Evolutionary conservation across 2,797 vertebrate genomes (phyloP).

Genomic region (Pipistrellus kuhlii): DNA sequence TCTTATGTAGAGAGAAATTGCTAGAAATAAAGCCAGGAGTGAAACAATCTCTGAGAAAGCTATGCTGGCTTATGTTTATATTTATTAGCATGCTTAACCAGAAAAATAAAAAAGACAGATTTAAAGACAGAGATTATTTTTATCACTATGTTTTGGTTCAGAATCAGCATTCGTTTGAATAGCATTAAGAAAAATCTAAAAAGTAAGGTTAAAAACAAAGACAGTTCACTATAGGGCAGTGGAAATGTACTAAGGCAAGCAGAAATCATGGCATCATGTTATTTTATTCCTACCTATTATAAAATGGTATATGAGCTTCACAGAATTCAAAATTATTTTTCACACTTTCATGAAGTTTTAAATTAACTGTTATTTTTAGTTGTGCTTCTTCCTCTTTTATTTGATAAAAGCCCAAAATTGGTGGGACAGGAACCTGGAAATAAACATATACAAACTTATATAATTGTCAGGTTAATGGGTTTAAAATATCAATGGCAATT

Average conservation of each 20-base stretch:
- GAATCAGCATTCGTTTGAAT: slow-evolving; percentile 53
- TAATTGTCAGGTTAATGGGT: slow-evolving; percentile 64
- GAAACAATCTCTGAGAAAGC: slow-evolving; percentile 3
- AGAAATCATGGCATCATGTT: slow-evolving; percentile 40
- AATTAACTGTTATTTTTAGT: slow-evolving; percentile 90
- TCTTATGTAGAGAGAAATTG: background rate
- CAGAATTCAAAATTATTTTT: slow-evolving; percentile 97
- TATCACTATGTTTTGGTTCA: slow-evolving; percentile 31
- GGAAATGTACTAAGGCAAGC: background rate
- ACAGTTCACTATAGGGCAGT: slow-evolving; percentile 19
- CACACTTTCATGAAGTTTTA: slow-evolving; percentile 97
- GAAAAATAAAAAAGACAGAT: slow-evolving; percentile 14
- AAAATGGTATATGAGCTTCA: slow-evolving; percentile 95
- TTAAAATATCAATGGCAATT: slow-evolving; percentile 26
- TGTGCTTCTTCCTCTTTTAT: slow-evolving; percentile 90
- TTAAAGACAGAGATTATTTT: slow-evolving; percentile 39
- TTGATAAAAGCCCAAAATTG: slow-evolving; percentile 95
- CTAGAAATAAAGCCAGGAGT: slow-evolving; percentile 39
- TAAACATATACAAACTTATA: slow-evolving; percentile 68
- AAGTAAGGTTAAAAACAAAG: slow-evolving; percentile 35
- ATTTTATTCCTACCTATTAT: slow-evolving; percentile 92
- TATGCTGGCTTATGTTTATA: background rate
- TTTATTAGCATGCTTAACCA: slow-evolving; percentile 39
- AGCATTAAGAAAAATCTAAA: slow-evolving; percentile 30
- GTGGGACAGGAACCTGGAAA: slow-evolving; percentile 95